Base-by-base conservation (phyloP, 2,797 vertebrate genomes). In the Peromyscus melanophrys region DNA sequence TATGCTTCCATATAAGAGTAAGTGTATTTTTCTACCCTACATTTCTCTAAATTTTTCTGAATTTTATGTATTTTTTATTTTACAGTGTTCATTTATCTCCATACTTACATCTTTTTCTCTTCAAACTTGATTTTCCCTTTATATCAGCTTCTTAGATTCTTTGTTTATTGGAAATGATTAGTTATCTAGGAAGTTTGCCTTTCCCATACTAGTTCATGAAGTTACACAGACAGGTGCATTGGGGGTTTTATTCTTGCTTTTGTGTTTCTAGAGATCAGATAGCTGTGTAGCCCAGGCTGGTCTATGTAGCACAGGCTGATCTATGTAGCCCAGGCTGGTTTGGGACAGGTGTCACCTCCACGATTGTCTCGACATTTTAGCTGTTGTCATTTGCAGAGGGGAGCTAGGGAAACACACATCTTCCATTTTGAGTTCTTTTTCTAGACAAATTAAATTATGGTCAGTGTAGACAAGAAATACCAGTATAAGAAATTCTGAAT, bases 401-500 rank as follows among this genome's bases (percentile, higher is more conserved):
- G 63, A 52, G 29, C 69, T 87, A 88, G 87, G 34, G 65, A n/a
- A 94, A 88, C 2, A 92, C 84, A 52, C 40, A 40, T 80, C 3
- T 65, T 82, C 31, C 89, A 77, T 81, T 96, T 49, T 25, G 90
- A 81, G 57, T 95, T 92, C 21, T 84, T 84, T 96, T 87, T 96
- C 46, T 71, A 37, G 34, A 8, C 37, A 88, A 96, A 81, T 84
- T 84, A 75, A 52, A 77, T n/a, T 75, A 52, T 82, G 29, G 73
- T 86, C 89, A 78, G 82, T 46, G 11, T 81, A 73, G 86, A 78
- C 52, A 82, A 89, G 86, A 92, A 94, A 88, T 65, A 6, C 4
- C 59, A 65, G 75, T 78, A 77, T 91, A 76, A 40, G 65, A 94
- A 90, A 92, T 89, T 82, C 61, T 90, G 31, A 92, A 76, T 86